A percentile compares a stretch with the other conserved stretches of the same genome.
Evolutionary conservation across 1,140 invertebrate species (phyloP).

Genomic region (Hesperophylax magnus): DNA sequence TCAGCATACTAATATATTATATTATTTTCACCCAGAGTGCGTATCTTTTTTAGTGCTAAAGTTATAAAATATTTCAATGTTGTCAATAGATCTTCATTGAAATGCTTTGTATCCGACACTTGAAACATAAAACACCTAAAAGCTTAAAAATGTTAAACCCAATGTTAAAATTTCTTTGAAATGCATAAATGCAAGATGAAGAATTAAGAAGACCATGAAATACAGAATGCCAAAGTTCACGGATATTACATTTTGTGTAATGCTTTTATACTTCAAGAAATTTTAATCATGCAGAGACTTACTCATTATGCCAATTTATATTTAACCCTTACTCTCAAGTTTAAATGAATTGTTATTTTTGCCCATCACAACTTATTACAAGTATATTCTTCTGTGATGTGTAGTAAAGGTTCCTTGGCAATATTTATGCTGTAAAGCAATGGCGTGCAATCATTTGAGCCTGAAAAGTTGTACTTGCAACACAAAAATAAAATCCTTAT

Average conservation of each 20-base stretch:
- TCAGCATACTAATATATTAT: no score
- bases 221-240: background rate
- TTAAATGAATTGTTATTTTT: background rate
- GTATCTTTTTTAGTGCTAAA: no score
- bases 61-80: no score
- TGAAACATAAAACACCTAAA: conserved; percentile 23
- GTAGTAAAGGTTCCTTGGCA: no score
- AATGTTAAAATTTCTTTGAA: conserved; percentile 35
- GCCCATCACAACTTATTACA: no score
- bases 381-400: no score
- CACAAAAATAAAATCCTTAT: background rate
- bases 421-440: no score
- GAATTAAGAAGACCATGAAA: background rate
- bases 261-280: conserved; percentile 19
- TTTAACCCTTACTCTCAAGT: background rate
- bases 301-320: background rate
- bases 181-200: background rate
- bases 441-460: no score
- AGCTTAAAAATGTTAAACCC: conserved; percentile 9
- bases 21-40: no score
- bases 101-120: conserved; percentile 4
- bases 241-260: background rate
- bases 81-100: background rate
- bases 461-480: no score
- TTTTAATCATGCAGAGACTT: conserved; percentile 29